Percentiles rank a stretch among this genome's conserved stretches.
These are phyloP conservation scores for Amniataba percoides DNA, from an alignment of 2,797 vertebrate species.

Conservation along the genomic window DNA sequence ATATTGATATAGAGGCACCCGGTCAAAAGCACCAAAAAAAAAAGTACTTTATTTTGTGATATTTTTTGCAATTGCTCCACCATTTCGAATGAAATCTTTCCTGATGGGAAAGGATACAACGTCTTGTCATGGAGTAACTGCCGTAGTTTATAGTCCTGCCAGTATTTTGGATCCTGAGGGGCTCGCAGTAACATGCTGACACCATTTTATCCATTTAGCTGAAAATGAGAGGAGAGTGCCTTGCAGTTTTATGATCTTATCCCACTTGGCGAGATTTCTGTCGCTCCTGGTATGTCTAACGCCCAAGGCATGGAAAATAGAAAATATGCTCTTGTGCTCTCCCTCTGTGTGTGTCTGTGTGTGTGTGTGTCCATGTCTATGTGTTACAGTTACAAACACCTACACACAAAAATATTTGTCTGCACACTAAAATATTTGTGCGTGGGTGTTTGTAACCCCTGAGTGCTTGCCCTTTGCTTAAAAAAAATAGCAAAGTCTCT, in stretches of 20 bases:
- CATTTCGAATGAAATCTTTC: conserved; percentile 56
- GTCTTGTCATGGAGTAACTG: conserved; percentile 69
- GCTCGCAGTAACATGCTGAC: conserved; percentile 82
- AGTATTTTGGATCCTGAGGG: conserved; percentile 78
- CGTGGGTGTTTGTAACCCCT: conserved; percentile 63
- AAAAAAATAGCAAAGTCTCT: conserved; percentile 41
- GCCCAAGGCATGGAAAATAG: conserved; percentile 79
- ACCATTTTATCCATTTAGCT: conserved; percentile 85
- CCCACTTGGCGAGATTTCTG: conserved; percentile 83
- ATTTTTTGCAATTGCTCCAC: conserved; percentile 32
- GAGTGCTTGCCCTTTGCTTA: conserved; percentile 48
- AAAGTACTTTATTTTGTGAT: conserved; percentile 29
- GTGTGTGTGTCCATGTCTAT: conserved; percentile 32
- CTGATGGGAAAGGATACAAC: conserved; percentile 61
- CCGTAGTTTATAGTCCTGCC: conserved; percentile 76
- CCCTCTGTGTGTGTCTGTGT: conserved; percentile 21
- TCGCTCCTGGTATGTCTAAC: conserved; percentile 80
- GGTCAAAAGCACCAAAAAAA: conserved; percentile 14
- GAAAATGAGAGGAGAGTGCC: conserved; percentile 85
- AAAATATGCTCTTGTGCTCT: conserved; percentile 64
- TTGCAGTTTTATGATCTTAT: conserved; percentile 85
- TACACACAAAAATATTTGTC: conserved; percentile 66
- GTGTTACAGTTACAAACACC: conserved; percentile 61
- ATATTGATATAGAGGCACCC: background rate
- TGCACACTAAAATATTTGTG: conserved; percentile 63